Percentiles rank a stretch among this genome's conserved stretches.
Conservation (phyloP, 2,113 vertebrate species). For the Pygoscelis antarcticus region DNA sequence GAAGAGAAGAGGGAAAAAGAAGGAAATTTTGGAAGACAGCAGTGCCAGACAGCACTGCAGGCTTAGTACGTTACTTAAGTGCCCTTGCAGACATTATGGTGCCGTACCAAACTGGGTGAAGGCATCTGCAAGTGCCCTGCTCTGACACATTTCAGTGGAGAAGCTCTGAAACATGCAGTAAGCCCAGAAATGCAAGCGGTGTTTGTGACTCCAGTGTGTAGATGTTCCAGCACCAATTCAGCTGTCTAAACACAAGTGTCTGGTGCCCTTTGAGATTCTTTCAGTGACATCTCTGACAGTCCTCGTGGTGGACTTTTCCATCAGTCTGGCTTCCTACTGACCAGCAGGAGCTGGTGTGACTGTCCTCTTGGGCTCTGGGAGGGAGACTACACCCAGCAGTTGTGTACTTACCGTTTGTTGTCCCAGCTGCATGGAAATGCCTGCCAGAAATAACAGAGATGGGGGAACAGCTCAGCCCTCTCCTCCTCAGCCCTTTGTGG, state of each 20-base stretch:
- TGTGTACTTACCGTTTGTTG: background rate
- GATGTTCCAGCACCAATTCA: background rate
- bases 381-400: background rate
- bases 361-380: background rate
- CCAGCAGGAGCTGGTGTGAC: background rate
- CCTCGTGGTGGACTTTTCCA: background rate
- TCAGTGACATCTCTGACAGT: background rate
- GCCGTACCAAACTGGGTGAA: background rate
- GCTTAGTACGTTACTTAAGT: background rate
- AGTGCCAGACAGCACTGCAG: background rate
- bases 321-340: background rate
- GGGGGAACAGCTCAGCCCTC: background rate
- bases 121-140: background rate
- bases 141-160: background rate
- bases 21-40: background rate
- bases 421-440: conserved; percentile 14
- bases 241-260: background rate
- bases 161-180: background rate
- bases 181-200: background rate
- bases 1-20: background rate
- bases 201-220: background rate
- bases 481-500: background rate
- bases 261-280: background rate
- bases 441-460: background rate
- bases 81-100: background rate